Percentiles rank a stretch among this genome's conserved stretches.
phyloP scores from a whole-genome alignment of 2,888 invertebrate species.

The Synergus itoensis region DNA sequence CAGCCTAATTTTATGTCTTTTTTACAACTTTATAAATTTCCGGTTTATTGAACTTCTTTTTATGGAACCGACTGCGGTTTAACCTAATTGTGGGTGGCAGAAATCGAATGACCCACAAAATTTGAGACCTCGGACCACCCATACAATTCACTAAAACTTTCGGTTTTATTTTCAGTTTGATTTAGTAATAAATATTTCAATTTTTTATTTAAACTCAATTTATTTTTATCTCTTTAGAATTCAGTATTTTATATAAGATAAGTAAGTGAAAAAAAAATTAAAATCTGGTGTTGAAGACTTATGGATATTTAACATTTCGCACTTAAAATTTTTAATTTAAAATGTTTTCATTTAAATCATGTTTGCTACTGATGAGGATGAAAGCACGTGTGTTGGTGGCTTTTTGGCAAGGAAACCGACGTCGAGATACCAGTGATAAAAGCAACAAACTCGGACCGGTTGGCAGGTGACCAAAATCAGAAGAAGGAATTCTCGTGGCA shows the following conservation, averaged over 20 bases:
- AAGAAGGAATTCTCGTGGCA: slow-evolving; percentile 60
- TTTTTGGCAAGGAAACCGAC: slow-evolving; percentile 32
- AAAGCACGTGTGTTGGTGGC: slow-evolving; percentile 26
- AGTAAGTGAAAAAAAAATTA: neutral
- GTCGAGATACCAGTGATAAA: slow-evolving; percentile 28
- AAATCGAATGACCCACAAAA: neutral
- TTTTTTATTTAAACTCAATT: neutral
- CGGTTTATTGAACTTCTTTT: neutral
- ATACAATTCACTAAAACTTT: neutral
- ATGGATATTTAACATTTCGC: neutral
- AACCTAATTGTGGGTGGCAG: neutral
- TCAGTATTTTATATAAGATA: neutral
- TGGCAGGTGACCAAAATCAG: slow-evolving; percentile 63
- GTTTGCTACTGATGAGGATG: slow-evolving; percentile 1
- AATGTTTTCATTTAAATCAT: neutral
- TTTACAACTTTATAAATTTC: neutral
- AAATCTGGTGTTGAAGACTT: neutral
- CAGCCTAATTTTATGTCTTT: neutral
- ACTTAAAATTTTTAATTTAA: too few species aligned
- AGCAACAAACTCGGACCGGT: slow-evolving; percentile 45
- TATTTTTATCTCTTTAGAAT: neutral
- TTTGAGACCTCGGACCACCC: neutral
- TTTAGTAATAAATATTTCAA: neutral
- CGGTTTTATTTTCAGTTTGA: neutral
- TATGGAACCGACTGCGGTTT: neutral